A percentile compares a stretch with the other conserved stretches of the same genome.
Conservation (phyloP, 2,888 invertebrate species). For the Tetropium fuscum region DNA sequence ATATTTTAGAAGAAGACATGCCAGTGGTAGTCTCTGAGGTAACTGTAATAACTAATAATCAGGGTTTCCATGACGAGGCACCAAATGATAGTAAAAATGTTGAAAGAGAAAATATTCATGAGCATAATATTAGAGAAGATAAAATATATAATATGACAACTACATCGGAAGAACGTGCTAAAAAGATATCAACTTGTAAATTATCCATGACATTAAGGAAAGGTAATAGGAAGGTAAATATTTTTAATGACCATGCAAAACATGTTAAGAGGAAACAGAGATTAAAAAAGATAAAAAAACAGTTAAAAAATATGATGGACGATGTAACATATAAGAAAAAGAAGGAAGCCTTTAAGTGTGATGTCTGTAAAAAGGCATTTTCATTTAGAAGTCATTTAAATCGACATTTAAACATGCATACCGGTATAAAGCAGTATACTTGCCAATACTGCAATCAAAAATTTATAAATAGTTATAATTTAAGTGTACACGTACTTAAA, state of each 20-base stretch:
- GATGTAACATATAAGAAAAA: background rate
- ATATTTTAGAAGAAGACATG: background rate
- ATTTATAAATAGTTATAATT: background rate
- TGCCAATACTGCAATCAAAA: background rate
- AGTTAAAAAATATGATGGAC: background rate
- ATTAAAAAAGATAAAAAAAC: background rate
- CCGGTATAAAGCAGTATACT: background rate
- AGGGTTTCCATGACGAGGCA: background rate
- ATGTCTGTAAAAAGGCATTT: background rate
- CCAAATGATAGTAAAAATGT: too few species aligned
- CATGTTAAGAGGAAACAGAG: background rate
- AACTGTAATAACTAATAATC: background rate
- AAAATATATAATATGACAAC: too few species aligned
- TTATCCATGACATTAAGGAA: constrained; percentile 3
- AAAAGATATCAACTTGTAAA: too few species aligned
- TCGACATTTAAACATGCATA: background rate
- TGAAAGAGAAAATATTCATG: too few species aligned
- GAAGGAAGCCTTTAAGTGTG: background rate
- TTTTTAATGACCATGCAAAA: background rate
- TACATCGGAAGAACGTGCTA: too few species aligned
- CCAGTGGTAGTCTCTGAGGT: background rate
- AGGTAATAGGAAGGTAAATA: constrained; percentile 1
- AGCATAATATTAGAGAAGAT: too few species aligned
- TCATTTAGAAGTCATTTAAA: background rate
- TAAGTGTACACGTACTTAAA: background rate